Evolutionary conservation across 2,797 vertebrate genomes (phyloP), one percentile per base, ranked within the genome.

Genomic region (Cephalopachus bancanus): DNA sequence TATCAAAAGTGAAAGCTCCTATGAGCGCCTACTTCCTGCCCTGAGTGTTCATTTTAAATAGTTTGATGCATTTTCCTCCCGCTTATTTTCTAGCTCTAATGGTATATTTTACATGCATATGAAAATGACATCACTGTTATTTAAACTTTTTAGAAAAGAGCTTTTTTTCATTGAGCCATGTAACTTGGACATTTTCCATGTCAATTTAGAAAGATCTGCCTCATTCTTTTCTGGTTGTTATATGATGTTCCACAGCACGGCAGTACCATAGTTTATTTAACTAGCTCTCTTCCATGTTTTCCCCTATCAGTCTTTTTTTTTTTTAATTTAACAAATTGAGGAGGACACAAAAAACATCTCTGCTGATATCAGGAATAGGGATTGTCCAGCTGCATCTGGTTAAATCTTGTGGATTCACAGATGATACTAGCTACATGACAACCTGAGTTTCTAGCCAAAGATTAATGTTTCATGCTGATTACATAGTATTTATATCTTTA

Each of bases 71-170:
- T 55, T 22, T 78, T 19, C n/a, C 7, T 62, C 83, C 28, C 17
- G 22, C 16, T 90, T 92, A 11, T 72, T 94, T 93, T 94, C 60
- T 80, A 79, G 26, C 49, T 33, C 11, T n/a, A 62, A 44, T 55
- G 53, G 59, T 79, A 71, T 28, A 22, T 62, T 94, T 93, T 83
- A 51, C 74, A 49, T 89, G 57, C 74, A 15, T 64, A 51, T 88
- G 59, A 87, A 92, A 90, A 62, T 44, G 62, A 76, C 87, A 72
- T 67, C 83, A 53, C 67, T 89, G 19, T 9, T 85, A 28, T 87
- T 92, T 67, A 80, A 28, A 26, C 26, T 11, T 19, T 83, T 93
- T 91, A n/a, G 57, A 67, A 85, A 67, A 65, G 51, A 81, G 3
- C 1, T 85, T 87, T 84, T 83, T 89, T 37, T 55, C 16, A 74